Percentiles rank a stretch among this genome's conserved stretches.
These are phyloP conservation scores for Cylindroiulus punctatus DNA, from an alignment of 2,888 invertebrate species.

Conservation along the genomic window DNA sequence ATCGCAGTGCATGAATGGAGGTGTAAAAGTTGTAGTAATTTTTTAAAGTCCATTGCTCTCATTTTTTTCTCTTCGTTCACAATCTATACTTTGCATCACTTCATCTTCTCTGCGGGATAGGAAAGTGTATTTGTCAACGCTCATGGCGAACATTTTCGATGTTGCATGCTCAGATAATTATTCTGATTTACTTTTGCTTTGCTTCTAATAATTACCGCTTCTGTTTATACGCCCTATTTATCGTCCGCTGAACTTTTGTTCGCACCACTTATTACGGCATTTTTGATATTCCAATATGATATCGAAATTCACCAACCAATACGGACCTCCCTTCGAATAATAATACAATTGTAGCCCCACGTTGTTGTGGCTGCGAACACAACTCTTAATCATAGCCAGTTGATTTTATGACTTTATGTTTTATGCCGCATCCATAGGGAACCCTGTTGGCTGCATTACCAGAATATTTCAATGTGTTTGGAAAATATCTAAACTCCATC, in stretches of 20 bases:
- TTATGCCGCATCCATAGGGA: no score
- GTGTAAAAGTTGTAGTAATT: slow-evolving; percentile 36
- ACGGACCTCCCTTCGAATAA: not conserved
- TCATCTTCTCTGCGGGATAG: slow-evolving; percentile 26
- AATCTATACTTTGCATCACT: not conserved
- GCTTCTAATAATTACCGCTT: not conserved
- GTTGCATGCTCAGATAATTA: not conserved
- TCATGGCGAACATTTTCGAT: not conserved
- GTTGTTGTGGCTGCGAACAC: not conserved
- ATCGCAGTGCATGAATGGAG: slow-evolving; percentile 39
- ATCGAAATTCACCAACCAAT: slow-evolving; percentile 30
- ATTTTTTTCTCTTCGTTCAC: not conserved
- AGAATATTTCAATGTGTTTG: no score
- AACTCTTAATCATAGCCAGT: no score
- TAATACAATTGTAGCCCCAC: not conserved
- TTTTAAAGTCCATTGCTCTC: slow-evolving; percentile 38
- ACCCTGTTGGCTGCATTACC: no score
- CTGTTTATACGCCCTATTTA: slow-evolving; percentile 38
- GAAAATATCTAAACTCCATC: no score
- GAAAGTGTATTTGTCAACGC: slow-evolving; percentile 40
- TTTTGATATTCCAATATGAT: slow-evolving; percentile 9
- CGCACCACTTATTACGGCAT: slow-evolving; percentile 8
- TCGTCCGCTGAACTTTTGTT: slow-evolving; percentile 40
- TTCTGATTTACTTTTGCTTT: slow-evolving; percentile 24
- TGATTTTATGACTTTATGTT: no score